A percentile compares a stretch with the other conserved stretches of the same genome.
These are phyloP conservation scores for Drosophila truncata DNA, from an alignment of 1,140 invertebrate species.

Conservation along the genomic window DNA sequence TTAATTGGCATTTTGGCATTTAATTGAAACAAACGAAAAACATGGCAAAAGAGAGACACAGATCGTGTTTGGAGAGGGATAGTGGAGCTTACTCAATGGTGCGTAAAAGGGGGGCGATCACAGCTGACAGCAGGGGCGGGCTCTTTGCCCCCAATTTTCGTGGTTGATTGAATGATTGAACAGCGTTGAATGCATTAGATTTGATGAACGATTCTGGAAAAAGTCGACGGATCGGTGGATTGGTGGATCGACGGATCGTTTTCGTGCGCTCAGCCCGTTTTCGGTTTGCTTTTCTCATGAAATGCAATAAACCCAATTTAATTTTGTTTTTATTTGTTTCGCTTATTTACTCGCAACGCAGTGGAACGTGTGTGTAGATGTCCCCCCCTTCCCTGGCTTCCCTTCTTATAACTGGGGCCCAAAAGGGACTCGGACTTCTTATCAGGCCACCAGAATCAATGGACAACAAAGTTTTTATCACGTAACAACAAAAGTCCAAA, in stretches of 20 bases:
- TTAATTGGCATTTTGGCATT: slow-evolving; percentile 80
- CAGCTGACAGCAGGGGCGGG: neutral
- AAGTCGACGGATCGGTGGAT: neutral
- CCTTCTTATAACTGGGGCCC: neutral
- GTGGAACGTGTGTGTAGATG: slow-evolving; percentile 36
- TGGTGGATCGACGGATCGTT: slow-evolving; percentile 10
- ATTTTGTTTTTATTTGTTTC: slow-evolving; percentile 79
- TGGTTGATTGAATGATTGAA: slow-evolving; percentile 52
- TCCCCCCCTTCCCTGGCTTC: neutral
- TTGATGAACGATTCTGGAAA: slow-evolving; percentile 32
- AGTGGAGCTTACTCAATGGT: slow-evolving; percentile 38
- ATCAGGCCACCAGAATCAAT: slow-evolving; percentile 64
- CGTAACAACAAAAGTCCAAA: slow-evolving; percentile 58
- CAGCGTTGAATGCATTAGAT: slow-evolving; percentile 38
- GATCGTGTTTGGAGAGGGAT: neutral
- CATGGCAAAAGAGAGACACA: slow-evolving; percentile 1
- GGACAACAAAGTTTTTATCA: slow-evolving; percentile 69
- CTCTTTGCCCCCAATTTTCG: slow-evolving; percentile 33
- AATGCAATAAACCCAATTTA: slow-evolving; percentile 82
- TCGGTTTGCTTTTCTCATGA: slow-evolving; percentile 76
- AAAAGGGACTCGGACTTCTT: slow-evolving; percentile 40
- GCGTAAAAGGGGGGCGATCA: slow-evolving; percentile 45
- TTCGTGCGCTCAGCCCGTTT: slow-evolving; percentile 21
- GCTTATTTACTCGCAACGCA: slow-evolving; percentile 68
- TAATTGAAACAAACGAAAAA: slow-evolving; percentile 65